Percentiles rank a stretch among this genome's conserved stretches.
These are phyloP conservation scores for Thrips palmi DNA, from an alignment of 1,140 invertebrate genomes.

Conservation along the genomic window DNA sequence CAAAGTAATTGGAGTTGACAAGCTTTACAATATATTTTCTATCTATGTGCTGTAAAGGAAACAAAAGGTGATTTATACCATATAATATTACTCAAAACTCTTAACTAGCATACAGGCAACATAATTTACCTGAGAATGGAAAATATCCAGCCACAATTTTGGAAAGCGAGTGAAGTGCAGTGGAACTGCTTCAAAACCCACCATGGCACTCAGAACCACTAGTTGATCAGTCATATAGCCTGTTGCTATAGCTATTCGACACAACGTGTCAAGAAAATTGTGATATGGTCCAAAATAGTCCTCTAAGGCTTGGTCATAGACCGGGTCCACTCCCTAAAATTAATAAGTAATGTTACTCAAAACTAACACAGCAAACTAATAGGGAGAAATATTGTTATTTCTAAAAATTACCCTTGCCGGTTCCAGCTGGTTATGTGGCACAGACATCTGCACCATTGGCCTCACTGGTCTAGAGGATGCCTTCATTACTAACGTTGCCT, in stretches of 20 bases:
- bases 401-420: slow-evolving; percentile 33
- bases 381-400: slow-evolving; percentile 8
- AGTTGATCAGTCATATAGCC: slow-evolving; percentile 59
- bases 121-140: slow-evolving; percentile 43
- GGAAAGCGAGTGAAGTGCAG: slow-evolving; percentile 68
- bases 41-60: slow-evolving; percentile 41
- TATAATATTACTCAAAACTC: slow-evolving; percentile 9
- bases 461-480: slow-evolving; percentile 39
- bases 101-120: background rate
- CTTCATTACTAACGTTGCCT: slow-evolving; percentile 18
- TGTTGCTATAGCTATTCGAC: slow-evolving; percentile 67
- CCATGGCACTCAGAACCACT: slow-evolving; percentile 62
- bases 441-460: slow-evolving; percentile 76
- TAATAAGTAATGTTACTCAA: slow-evolving; percentile 15
- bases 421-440: slow-evolving; percentile 55
- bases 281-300: slow-evolving; percentile 71
- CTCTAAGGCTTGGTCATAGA: slow-evolving; percentile 56
- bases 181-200: slow-evolving; percentile 70
- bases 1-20: slow-evolving; percentile 55
- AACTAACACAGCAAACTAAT: slow-evolving; percentile 4
- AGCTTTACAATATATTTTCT: slow-evolving; percentile 58
- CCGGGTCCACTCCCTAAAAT: slow-evolving; percentile 46
- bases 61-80: slow-evolving; percentile 8
- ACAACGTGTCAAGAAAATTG: slow-evolving; percentile 69
- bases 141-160: slow-evolving; percentile 66